Conservation (phyloP, 2,113 vertebrate genomes). For the Campylomormyrus numenius region DNA sequence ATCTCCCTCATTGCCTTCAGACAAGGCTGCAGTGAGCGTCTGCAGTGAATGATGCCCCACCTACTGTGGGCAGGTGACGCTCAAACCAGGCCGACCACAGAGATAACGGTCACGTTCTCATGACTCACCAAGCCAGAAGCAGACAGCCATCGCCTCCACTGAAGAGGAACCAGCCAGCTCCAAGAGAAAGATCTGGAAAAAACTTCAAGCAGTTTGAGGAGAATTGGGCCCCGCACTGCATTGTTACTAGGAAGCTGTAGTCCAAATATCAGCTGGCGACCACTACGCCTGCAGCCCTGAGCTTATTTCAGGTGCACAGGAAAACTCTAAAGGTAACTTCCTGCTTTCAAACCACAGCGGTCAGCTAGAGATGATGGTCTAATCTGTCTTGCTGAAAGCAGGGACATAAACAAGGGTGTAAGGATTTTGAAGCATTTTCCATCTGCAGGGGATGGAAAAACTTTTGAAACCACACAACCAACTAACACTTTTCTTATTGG, state of each 20-base stretch:
- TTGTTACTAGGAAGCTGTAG: neutral
- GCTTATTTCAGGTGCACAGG: neutral
- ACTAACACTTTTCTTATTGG: neutral
- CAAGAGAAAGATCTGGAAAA: neutral
- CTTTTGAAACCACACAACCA: neutral
- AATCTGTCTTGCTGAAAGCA: neutral
- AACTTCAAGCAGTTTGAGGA: neutral
- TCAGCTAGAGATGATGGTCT: neutral
- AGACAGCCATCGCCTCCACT: neutral
- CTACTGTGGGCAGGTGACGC: neutral
- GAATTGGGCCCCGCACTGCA: neutral
- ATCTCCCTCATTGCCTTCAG: neutral
- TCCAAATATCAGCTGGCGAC: neutral
- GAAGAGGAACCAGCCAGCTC: neutral
- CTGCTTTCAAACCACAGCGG: neutral
- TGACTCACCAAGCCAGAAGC: neutral
- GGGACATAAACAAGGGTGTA: neutral
- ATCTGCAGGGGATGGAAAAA: neutral
- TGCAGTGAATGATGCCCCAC: neutral
- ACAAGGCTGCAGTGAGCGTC: neutral
- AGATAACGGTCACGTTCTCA: neutral
- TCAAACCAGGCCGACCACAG: neutral
- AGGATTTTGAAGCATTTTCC: neutral
- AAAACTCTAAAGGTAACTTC: neutral
- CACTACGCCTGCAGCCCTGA: neutral